Base-by-base conservation (phyloP, 2,113 vertebrate genomes). In the Oenanthe melanoleuca region DNA sequence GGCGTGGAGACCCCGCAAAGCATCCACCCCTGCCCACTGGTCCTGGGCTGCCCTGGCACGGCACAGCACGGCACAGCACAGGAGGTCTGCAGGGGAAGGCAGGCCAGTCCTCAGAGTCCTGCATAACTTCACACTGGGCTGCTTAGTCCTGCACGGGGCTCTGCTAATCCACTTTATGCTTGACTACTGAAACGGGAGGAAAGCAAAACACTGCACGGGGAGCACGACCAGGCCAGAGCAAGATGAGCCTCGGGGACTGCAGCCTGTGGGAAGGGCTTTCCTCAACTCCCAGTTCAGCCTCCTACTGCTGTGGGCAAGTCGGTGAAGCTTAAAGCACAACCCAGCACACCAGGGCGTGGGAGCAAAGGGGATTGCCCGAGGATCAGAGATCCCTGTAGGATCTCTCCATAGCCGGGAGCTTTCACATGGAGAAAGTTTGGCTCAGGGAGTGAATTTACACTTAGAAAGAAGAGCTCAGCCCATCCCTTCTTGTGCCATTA, bases 321-420 rank as follows among this genome's bases (percentile, higher is more conserved):
- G 1, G 45, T 88, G 83, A 80, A 56, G 89, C 91, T 95, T 88
- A 92, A 37, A 80, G 44, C 37, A 45, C 31, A 75, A 55, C 38
- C 9, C 50, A 70, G 80, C 44, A 37, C 4, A 21, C 20, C 2
- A 4, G 47, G 42, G 80, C 26, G 22, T 88, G 94, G 92, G 88
- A 96, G 94, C 92, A 96, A 92, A 96, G 92, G 92, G 67, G 88
- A 96, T 80, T 92, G 92, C 94, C 91, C 3, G 10, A 63, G 75
- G 88, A 94, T 96, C 85, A 96, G 70, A 63, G 77, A 95, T 93
- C 69, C 82, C 81, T 26, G 71, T 29, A 73, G 81, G 82, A 96
- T 82, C 83, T 77, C 56, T 94, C 83, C 88, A 28, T 55, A 74
- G 63, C 80, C 64, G 10, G 56, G 61, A 86, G 72, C 94, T 90